Evolutionary conservation across 2,113 vertebrate species (phyloP).

Genomic region (Agelaius tricolor): DNA sequence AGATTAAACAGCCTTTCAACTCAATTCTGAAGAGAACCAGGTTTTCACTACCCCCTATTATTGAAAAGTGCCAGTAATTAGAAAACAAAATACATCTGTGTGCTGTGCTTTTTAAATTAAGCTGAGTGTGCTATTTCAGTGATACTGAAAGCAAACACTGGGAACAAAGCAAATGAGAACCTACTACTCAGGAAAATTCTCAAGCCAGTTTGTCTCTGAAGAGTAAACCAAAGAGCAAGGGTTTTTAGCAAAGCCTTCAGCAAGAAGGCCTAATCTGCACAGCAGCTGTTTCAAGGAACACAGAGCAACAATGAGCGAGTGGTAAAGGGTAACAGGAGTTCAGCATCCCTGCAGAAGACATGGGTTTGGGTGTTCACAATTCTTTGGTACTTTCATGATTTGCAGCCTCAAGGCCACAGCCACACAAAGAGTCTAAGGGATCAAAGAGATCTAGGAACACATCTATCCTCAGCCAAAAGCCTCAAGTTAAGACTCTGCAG

Average conservation of each 20-base stretch:
- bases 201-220: not conserved
- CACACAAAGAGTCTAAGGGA: not conserved
- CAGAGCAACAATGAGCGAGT: fast-evolving
- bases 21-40: not conserved
- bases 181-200: not conserved
- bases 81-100: fast-evolving
- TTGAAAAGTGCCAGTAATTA: not conserved
- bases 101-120: not conserved
- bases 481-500: not conserved
- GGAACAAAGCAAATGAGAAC: not conserved
- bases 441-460: not conserved
- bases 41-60: not conserved
- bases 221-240: not conserved
- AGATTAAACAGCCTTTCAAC: not conserved
- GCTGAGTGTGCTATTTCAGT: not conserved
- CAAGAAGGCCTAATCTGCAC: not conserved
- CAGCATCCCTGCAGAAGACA: not conserved
- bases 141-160: not conserved
- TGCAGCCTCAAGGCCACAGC: not conserved
- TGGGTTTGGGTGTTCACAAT: fast-evolving
- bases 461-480: not conserved
- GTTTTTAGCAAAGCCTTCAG: not conserved
- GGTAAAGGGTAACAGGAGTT: not conserved
- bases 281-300: not conserved
- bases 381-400: not conserved